Base-by-base conservation (phyloP, 2,797 vertebrate genomes). In the Miichthys miiuy region DNA sequence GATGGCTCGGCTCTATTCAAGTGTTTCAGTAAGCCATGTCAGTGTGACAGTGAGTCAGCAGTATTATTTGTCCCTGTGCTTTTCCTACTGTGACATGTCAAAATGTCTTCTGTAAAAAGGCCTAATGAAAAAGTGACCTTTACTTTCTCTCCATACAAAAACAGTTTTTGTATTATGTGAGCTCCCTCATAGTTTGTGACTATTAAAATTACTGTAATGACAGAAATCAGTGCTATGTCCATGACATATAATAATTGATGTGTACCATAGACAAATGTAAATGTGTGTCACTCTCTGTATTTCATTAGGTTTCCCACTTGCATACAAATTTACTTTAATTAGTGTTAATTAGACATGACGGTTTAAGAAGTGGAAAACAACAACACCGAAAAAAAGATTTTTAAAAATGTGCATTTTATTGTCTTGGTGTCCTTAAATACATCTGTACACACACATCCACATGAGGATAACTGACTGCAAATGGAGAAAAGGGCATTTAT, bases 241-340 rank as follows among this genome's bases (percentile, higher is more conserved):
- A n/a, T 6, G 21, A 8, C 1, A 2, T 61, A 46, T 62, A 17
- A 17, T 44, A 44, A 21, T n/a, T 3, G 2, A 42, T 61, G 21
- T 42, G 16, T 13, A 61, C 38, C 1, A 30, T 38, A 20, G 8
- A 34, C 1, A 34, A 56, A 56, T 34, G 27, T 10, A 55, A 21
- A 9, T 4, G 18, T 27, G 34, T 42, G 50, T 44, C 30, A n/a
- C 60, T 51, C 23, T 67, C 20, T 8, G 34, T 41, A 41, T 76
- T 72, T 62, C 73, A 74, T 77, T 62, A 52, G 14, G 1, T 69
- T 71, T 25, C 17, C 14, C 25, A 50, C 14, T 48, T 58, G 46
- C 57, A 68, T 64, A 75, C 41, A 46, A 75, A 72, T 77, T 23
- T 4, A 18, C 12, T 68, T 48, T 48, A 60, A 75, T 68, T 46